Evolutionary conservation across 2,797 vertebrate species (phyloP).

Genomic region (Oryzias sinensis): DNA sequence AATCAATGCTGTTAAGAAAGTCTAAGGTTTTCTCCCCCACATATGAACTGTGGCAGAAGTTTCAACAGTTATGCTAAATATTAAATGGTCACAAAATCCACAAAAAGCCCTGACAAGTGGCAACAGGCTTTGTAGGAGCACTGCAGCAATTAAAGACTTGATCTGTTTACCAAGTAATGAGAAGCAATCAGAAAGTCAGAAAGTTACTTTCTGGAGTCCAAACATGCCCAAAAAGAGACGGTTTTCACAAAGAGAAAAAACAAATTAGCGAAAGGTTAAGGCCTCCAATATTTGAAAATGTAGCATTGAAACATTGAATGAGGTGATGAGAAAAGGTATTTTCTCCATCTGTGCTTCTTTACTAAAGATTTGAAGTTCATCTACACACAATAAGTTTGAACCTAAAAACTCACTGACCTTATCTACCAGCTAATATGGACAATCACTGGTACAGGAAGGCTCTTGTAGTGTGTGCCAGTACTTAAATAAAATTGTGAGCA

Average conservation of each 20-base stretch:
- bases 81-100: no score
- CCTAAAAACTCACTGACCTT: background rate
- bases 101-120: no score
- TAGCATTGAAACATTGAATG: background rate
- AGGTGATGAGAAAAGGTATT: background rate
- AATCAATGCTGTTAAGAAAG: no score
- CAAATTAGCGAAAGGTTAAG: background rate
- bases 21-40: no score
- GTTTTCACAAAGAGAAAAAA: background rate
- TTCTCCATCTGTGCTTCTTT: no score
- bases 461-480: background rate
- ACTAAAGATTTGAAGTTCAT: no score
- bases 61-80: no score
- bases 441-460: background rate
- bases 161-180: conserved; percentile 8
- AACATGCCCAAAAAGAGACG: background rate
- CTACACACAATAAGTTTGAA: no score
- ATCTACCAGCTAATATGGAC: background rate
- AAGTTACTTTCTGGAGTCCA: background rate
- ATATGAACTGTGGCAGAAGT: no score
- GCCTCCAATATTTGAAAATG: background rate
- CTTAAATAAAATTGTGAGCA: background rate
- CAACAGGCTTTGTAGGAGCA: background rate
- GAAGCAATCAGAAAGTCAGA: background rate
- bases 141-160: background rate